Conservation (phyloP, 2,797 vertebrate genomes). For the Orientallactaga sibirica region DNA sequence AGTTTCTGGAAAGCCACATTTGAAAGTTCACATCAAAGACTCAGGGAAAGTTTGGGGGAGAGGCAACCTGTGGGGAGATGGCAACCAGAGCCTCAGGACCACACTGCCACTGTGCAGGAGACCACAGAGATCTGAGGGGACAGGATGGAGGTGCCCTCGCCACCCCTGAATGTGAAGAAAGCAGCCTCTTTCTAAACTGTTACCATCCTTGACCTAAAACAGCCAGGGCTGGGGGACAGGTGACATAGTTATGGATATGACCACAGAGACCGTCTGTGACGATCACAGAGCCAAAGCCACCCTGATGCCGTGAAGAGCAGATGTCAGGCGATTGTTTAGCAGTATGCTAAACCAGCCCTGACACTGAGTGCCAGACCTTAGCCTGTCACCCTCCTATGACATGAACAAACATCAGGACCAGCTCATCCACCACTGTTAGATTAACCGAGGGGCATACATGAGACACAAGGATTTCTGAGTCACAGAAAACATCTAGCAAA, state of each 20-base stretch:
- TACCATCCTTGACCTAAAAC: neutral
- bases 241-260: rapidly evolving
- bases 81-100: rapidly evolving
- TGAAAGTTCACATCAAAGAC: neutral
- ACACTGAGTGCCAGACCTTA: neutral
- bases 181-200: neutral
- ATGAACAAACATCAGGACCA: neutral
- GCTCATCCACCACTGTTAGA: neutral
- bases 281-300: neutral
- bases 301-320: neutral
- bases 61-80: neutral
- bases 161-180: neutral
- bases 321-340: neutral
- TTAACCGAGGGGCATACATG: neutral
- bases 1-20: neutral
- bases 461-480: neutral
- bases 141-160: neutral
- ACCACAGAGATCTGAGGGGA: neutral
- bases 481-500: neutral
- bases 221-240: neutral
- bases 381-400: neutral
- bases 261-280: neutral
- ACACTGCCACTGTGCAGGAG: neutral
- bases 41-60: neutral
- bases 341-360: neutral